Percentiles rank a stretch among this genome's conserved stretches.
phyloP scores from a whole-genome alignment of 2,797 vertebrate genomes.

The Rhynchonycteris naso region DNA sequence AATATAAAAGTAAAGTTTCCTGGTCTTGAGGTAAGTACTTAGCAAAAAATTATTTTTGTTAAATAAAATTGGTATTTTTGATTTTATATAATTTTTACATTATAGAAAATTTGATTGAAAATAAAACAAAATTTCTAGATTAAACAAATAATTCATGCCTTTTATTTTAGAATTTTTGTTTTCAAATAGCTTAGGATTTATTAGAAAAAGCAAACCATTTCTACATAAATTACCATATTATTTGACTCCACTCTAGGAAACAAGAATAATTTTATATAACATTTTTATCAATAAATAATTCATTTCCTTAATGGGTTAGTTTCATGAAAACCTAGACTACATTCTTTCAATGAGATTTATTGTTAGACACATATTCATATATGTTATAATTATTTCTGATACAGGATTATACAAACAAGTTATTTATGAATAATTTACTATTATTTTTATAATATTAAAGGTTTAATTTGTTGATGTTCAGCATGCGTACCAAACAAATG shows the following conservation, averaged over 20 bases:
- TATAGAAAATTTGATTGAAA: slow-evolving; percentile 53
- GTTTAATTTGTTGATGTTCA: slow-evolving; percentile 72
- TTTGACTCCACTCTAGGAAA: slow-evolving; percentile 8
- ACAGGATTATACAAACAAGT: slow-evolving; percentile 46
- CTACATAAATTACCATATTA: background rate
- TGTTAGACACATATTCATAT: slow-evolving; percentile 57
- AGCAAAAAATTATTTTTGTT: slow-evolving; percentile 49
- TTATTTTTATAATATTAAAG: slow-evolving; percentile 72
- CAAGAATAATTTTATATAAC: slow-evolving; percentile 55
- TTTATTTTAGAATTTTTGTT: slow-evolving; percentile 62
- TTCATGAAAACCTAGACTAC: slow-evolving; percentile 61
- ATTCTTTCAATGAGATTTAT: slow-evolving; percentile 67
- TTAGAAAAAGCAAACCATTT: slow-evolving; percentile 41
- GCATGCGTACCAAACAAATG: slow-evolving; percentile 76
- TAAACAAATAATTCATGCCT: slow-evolving; percentile 13
- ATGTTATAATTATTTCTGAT: slow-evolving; percentile 72
- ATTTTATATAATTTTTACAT: slow-evolving; percentile 42
- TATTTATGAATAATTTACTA: slow-evolving; percentile 77
- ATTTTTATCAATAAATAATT: slow-evolving; percentile 69
- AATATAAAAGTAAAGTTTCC: background rate
- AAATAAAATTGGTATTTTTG: slow-evolving; percentile 48
- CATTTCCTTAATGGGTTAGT: slow-evolving; percentile 41
- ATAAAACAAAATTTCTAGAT: background rate
- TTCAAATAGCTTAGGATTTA: slow-evolving; percentile 52
- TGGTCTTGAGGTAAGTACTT: slow-evolving; percentile 6